These are phyloP conservation scores for Austrolebias charrua DNA, from an alignment of 2,797 vertebrate species.

Conservation along the genomic window DNA sequence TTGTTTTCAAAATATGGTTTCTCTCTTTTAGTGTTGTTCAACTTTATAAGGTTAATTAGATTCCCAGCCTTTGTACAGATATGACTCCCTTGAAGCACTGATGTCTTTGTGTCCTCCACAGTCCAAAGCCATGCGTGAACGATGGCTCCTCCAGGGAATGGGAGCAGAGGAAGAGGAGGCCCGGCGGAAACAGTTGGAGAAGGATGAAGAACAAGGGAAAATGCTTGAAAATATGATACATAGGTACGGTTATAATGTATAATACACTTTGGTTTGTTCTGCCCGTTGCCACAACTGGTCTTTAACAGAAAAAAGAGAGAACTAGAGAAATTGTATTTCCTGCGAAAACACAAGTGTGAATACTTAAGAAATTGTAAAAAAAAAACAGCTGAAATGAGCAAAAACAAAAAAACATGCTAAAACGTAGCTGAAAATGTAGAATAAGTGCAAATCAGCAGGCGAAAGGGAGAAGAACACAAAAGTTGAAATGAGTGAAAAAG, in stretches of 20 bases:
- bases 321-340: no score
- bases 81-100: background rate
- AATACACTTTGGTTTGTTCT: constrained; percentile 12
- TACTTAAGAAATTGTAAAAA: no score
- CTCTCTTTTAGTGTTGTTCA: background rate
- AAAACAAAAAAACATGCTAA: no score
- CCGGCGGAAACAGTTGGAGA: constrained; percentile 87
- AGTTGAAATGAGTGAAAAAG: no score
- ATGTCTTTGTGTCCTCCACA: constrained; percentile 57
- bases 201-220: constrained; percentile 90
- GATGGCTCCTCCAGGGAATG: constrained; percentile 95
- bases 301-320: background rate
- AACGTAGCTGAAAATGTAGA: no score
- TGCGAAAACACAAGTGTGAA: no score
- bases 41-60: background rate
- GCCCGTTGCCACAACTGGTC: background rate
- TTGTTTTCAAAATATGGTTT: no score
- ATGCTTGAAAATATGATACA: constrained; percentile 89
- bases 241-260: constrained; percentile 75
- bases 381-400: no score
- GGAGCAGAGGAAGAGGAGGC: constrained; percentile 87
- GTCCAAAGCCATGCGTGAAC: constrained; percentile 96
- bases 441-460: no score
- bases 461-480: no score
- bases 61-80: background rate